Evolutionary conservation across 2,113 vertebrate genomes (phyloP).

Genomic region (Eonycteris spelaea): DNA sequence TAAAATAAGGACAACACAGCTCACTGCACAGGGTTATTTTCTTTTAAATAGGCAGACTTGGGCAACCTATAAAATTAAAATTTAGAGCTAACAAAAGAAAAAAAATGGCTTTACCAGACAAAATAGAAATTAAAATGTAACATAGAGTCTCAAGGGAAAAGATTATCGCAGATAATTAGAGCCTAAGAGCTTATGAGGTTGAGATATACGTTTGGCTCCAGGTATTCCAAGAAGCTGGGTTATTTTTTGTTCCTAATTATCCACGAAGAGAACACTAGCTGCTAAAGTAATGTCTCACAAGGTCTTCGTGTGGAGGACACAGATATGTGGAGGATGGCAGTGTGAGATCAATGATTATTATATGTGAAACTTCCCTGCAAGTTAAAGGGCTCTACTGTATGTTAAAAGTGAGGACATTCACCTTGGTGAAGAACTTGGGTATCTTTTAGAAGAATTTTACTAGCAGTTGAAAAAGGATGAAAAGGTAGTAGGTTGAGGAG

Average conservation of each 20-base stretch:
- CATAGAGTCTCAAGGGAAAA: not conserved
- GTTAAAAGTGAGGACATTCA: not conserved
- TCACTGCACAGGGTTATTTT: not conserved
- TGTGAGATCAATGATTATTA: not conserved
- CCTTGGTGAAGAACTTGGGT: not conserved
- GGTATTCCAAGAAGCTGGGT: not conserved
- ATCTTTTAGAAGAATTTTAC: not conserved
- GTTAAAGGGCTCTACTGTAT: not conserved
- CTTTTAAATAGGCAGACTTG: not conserved
- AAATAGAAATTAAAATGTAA: not conserved
- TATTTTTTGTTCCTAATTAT: not conserved
- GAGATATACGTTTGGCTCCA: not conserved
- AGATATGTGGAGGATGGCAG: not conserved
- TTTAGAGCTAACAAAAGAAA: not conserved
- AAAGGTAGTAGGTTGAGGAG: not conserved
- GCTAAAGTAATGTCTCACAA: not conserved
- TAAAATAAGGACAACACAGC: not conserved
- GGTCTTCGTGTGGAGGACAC: not conserved
- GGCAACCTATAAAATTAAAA: not conserved
- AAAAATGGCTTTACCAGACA: not conserved
- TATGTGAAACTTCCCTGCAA: not conserved
- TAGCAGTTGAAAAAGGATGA: not conserved
- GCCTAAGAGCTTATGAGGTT: not conserved
- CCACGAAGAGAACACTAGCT: not conserved
- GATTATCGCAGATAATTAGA: not conserved